These are phyloP conservation scores for Thomomys bottae DNA, from an alignment of 2,113 vertebrate genomes.

Conservation along the genomic window DNA sequence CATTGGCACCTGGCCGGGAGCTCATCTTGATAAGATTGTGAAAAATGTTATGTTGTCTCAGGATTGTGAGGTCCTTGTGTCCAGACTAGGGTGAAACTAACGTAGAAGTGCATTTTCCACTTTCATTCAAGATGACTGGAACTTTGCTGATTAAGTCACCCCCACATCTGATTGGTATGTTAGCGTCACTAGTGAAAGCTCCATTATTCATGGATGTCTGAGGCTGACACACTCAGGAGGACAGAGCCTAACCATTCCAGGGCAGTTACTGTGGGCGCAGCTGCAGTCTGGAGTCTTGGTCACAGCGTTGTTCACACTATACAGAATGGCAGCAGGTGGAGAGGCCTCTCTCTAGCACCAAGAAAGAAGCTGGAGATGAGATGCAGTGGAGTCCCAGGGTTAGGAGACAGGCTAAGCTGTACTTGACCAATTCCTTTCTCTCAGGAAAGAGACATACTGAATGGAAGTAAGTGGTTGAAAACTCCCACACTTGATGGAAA, in stretches of 20 bases:
- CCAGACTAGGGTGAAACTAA: neutral
- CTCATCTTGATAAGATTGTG: too few species aligned
- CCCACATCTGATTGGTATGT: neutral
- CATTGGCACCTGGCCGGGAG: too few species aligned
- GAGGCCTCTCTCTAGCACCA: neutral
- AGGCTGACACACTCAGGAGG: neutral
- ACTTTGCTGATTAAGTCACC: neutral
- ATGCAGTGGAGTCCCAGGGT: too few species aligned
- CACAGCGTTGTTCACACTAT: neutral
- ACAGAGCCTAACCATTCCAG: neutral
- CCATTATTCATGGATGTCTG: neutral
- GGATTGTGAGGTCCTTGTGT: neutral
- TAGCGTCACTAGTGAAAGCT: neutral
- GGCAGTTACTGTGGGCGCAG: neutral
- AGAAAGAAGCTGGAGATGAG: neutral
- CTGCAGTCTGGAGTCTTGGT: neutral
- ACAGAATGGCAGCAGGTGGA: neutral
- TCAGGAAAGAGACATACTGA: neutral
- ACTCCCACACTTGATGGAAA: neutral
- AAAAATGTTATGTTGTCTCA: neutral
- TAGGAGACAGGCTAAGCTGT: neutral
- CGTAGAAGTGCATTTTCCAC: neutral
- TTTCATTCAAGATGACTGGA: neutral
- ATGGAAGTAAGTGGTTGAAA: neutral
- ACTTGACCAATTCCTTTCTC: neutral